Evolutionary conservation across 2,797 vertebrate genomes (phyloP).

Genomic region (Protosalanx chinensis): DNA sequence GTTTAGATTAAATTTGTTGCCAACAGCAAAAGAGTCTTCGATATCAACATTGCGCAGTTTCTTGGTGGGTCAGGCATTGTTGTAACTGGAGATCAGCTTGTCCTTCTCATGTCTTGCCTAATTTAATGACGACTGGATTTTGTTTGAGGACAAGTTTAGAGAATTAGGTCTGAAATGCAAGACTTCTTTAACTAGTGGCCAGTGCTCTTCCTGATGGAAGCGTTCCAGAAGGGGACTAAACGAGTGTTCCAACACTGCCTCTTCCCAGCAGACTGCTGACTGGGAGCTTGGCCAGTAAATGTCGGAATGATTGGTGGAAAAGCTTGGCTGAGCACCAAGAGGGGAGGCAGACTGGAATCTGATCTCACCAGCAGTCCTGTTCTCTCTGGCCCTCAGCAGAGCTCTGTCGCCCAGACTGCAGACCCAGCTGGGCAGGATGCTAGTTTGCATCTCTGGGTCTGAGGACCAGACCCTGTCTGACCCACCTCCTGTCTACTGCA

Average conservation of each 20-base stretch:
- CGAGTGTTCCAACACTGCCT: slow-evolving; percentile 16
- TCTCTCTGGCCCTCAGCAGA: slow-evolving; percentile 9
- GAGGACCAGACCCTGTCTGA: slow-evolving; percentile 20
- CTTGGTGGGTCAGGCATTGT: slow-evolving; percentile 25
- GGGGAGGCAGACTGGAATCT: slow-evolving; percentile 12
- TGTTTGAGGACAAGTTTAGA: neutral
- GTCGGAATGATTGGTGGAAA: slow-evolving; percentile 51
- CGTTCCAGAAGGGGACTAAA: slow-evolving; percentile 3
- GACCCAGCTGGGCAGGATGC: slow-evolving; percentile 29
- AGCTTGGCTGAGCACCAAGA: slow-evolving; percentile 41
- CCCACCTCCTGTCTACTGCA: slow-evolving; percentile 41
- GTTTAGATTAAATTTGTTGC: neutral
- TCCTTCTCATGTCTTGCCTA: neutral
- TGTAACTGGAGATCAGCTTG: slow-evolving; percentile 38
- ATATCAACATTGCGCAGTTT: slow-evolving; percentile 22
- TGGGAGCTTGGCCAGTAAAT: slow-evolving; percentile 41
- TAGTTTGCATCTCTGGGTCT: slow-evolving; percentile 14
- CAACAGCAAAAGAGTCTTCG: neutral
- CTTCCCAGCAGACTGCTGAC: slow-evolving; percentile 10
- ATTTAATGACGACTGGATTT: neutral
- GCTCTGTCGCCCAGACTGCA: neutral
- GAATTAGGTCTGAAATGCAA: neutral
- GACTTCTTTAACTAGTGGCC: neutral
- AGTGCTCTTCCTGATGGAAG: neutral
- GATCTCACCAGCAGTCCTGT: slow-evolving; percentile 23